phyloP scores from a whole-genome alignment of 2,113 vertebrate genomes.

The Paradoxurus hermaphroditus region DNA sequence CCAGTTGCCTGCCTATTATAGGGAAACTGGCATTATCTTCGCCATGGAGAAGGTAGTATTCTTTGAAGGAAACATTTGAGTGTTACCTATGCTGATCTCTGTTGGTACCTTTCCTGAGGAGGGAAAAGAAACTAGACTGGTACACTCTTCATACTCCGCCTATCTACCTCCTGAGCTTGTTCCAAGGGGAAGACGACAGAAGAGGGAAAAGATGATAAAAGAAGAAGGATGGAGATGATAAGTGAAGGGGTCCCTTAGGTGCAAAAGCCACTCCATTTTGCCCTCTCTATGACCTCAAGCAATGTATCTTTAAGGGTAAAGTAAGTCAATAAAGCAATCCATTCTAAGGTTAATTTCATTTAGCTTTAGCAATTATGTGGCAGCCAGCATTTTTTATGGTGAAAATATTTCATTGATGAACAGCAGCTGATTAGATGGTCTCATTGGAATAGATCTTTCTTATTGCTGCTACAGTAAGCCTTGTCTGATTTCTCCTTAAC shows the following conservation, averaged over 20 bases:
- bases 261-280: neutral
- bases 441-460: neutral
- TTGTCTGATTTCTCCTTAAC: neutral
- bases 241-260: neutral
- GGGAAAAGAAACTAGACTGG: neutral
- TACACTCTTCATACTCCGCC: rapidly evolving
- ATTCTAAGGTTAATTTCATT: neutral
- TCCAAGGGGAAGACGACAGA: neutral
- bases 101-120: neutral
- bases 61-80: neutral
- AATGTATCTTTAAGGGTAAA: neutral
- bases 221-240: neutral
- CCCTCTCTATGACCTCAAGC: neutral
- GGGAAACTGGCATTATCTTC: neutral
- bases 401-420: neutral
- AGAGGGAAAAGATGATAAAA: neutral
- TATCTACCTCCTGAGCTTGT: neutral
- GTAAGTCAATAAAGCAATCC: neutral
- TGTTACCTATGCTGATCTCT: neutral
- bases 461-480: no score
- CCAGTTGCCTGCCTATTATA: neutral
- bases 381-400: neutral
- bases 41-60: rapidly evolving
- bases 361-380: neutral
- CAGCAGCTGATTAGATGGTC: neutral